phyloP scores from a whole-genome alignment of 2,113 vertebrate genomes.

The Arothron firmamentum region DNA sequence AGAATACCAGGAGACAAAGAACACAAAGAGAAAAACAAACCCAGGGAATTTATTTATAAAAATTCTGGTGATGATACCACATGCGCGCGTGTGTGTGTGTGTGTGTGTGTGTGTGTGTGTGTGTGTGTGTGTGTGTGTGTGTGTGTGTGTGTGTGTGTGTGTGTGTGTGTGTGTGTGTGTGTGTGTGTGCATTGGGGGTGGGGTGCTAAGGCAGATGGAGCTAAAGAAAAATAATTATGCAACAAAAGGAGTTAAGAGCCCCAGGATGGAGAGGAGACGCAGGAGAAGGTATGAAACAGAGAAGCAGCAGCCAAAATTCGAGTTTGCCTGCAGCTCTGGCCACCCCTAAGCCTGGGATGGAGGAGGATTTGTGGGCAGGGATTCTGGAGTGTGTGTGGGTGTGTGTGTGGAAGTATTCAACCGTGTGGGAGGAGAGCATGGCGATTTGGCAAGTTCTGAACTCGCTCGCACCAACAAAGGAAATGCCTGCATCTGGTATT shows the following conservation, averaged over 20 bases:
- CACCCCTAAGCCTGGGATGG: slow-evolving; percentile 63
- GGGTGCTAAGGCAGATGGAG: slow-evolving; percentile 5
- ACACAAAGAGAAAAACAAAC: slow-evolving; percentile 1
- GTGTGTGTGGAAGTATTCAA: slow-evolving; percentile 70
- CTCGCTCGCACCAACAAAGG: slow-evolving; percentile 72
- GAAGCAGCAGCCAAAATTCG: slow-evolving; percentile 55
- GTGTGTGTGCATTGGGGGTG: background rate
- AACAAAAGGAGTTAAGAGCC: slow-evolving; percentile 26
- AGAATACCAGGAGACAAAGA: background rate
- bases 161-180: no score
- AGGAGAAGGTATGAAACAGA: slow-evolving; percentile 40
- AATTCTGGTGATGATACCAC: background rate
- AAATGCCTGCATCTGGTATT: slow-evolving; percentile 75
- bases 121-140: background rate
- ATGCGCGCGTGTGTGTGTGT: no score
- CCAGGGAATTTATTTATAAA: background rate
- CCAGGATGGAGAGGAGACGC: slow-evolving; percentile 43
- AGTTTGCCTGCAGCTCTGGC: slow-evolving; percentile 68
- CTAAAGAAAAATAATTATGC: slow-evolving; percentile 43
- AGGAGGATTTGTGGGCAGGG: slow-evolving; percentile 69
- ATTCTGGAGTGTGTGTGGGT: slow-evolving; percentile 55
- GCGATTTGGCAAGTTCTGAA: slow-evolving; percentile 68
- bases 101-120: no score
- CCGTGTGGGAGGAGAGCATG: slow-evolving; percentile 66
- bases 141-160: no score